Evolutionary conservation across 2,797 vertebrate species (phyloP), one percentile per base, ranked within the genome.

Genomic region (Cynopterus sphinx): DNA sequence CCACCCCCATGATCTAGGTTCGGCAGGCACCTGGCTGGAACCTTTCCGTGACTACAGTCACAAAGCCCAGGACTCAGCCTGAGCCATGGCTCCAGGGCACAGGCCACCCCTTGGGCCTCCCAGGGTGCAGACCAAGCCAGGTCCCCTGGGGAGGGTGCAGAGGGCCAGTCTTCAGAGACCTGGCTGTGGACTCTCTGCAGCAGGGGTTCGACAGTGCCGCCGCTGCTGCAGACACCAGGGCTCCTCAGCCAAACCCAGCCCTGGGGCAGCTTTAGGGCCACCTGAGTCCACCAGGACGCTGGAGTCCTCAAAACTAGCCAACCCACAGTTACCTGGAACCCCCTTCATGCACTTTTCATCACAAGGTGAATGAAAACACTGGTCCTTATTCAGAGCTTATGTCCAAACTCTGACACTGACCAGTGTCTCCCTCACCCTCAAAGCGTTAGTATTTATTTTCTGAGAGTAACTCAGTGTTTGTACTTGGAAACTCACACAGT

Each of bases 401-500:
- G 36, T 9, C 49, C 36, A 39, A 9, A 2, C 5, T 33, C 65
- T 24, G 4, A 0, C 1, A 36, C 39, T 49, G 61, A 53, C 12
- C 46, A 49, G 46, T 13, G 13, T 33, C 9, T 5, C 6, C 21
- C 17, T 24, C 17, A 24, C 17, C 22, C 22, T 3, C 36, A 16
- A 59, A 31, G 46, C 0, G 3, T 4, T 15, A 16, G 6, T 31
- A 15, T 5, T 2, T 1, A 7, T 1, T 39, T 19, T 24, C 33
- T 17, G 16, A 33, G 74, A 55, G 9, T 3, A 15, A 26, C 1
- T 41, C 8, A 22, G 5, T 2, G 9, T 33, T 15, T 0, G 6
- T 13, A 36, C 6, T 12, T 1, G 33, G 51, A 16, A 24, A 36
- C 68, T 10, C 0, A 17, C 6, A 1, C 13, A 5, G 46, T 1